Evolutionary conservation across 1,140 invertebrate species (phyloP).

Genomic region (Atta colombica): DNA sequence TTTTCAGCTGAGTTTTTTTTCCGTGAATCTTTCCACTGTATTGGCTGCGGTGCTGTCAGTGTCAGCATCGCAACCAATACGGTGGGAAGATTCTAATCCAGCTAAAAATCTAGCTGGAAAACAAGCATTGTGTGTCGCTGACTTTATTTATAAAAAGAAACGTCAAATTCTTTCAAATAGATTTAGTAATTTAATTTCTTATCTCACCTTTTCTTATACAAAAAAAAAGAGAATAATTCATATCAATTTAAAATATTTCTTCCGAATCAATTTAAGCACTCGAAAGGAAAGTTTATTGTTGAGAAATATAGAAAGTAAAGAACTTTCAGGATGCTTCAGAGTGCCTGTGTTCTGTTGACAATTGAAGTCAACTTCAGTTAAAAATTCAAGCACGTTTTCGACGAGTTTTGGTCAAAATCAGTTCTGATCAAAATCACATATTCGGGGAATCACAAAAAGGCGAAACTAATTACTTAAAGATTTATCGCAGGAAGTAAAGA

Average conservation of each 20-base stretch:
- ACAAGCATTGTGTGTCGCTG: too few species aligned
- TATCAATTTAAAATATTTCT: not conserved
- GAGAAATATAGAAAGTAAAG: not conserved
- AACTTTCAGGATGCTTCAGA: constrained; percentile 4
- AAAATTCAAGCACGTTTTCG: constrained; percentile 56
- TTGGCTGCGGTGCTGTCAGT: too few species aligned
- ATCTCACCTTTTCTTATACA: not conserved
- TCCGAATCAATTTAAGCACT: not conserved
- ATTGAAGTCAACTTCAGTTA: constrained; percentile 42
- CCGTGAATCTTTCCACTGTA: too few species aligned
- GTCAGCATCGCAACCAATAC: too few species aligned
- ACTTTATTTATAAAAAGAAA: too few species aligned
- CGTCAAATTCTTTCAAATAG: too few species aligned
- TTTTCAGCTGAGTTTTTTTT: too few species aligned
- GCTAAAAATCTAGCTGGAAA: too few species aligned
- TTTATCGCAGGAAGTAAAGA: constrained; percentile 7
- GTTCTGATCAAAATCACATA: constrained; percentile 27
- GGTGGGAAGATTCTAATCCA: too few species aligned
- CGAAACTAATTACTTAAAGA: constrained; percentile 40
- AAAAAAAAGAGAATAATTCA: not conserved
- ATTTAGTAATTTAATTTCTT: too few species aligned
- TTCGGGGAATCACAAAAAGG: constrained; percentile 21
- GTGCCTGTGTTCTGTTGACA: constrained; percentile 6
- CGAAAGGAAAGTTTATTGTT: too few species aligned
- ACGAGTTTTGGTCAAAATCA: constrained; percentile 34